Percentiles rank a stretch among this genome's conserved stretches.
Evolutionary conservation across 2,113 vertebrate genomes (phyloP).

Genomic region (Bubo scandiacus): DNA sequence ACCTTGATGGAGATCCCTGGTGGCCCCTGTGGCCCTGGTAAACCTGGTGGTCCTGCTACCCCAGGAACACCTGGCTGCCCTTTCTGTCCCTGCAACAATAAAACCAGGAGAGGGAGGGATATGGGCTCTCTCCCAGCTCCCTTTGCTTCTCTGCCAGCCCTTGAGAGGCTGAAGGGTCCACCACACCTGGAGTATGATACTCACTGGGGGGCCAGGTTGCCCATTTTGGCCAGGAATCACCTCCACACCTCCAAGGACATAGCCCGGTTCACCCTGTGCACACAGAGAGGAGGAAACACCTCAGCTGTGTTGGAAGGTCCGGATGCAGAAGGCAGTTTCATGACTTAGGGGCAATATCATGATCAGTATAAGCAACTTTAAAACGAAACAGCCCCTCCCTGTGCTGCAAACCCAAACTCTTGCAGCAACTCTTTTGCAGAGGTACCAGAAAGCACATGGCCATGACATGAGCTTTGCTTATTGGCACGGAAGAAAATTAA

Average conservation of each 20-base stretch:
- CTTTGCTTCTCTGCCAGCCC: neutral
- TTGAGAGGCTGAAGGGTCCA: neutral
- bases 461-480: neutral
- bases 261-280: conserved; percentile 86
- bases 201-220: conserved; percentile 83
- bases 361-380: neutral
- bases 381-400: neutral
- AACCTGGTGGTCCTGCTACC: conserved; percentile 74
- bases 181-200: neutral
- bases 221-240: conserved; percentile 81
- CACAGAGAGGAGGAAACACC: fast-evolving
- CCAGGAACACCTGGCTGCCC: conserved; percentile 75
- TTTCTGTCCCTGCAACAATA: conserved; percentile 65
- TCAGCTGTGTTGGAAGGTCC: neutral
- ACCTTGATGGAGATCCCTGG: conserved; percentile 85
- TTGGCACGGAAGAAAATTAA: neutral
- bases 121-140: neutral
- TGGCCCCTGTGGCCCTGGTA: conserved; percentile 75
- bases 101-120: neutral
- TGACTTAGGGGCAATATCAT: neutral
- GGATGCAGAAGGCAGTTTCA: neutral
- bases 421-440: neutral
- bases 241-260: conserved; percentile 80
- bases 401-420: neutral
- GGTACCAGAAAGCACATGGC: neutral